phyloP scores from a whole-genome alignment of 2,888 invertebrate species.

The Clivina fossor region DNA sequence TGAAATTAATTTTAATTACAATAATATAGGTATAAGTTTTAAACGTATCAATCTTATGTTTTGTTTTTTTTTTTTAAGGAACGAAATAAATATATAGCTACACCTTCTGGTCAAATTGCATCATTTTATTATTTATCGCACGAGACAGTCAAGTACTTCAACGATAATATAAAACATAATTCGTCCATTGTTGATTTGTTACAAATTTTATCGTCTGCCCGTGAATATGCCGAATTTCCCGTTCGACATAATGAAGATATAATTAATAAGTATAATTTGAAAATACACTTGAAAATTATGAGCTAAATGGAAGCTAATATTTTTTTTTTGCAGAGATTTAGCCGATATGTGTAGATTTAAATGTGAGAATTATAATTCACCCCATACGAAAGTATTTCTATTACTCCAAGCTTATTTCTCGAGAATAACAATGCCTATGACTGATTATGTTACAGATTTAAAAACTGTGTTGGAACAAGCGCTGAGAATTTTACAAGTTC shows the following conservation, averaged over 20 bases:
- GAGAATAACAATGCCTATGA: slow-evolving; percentile 78
- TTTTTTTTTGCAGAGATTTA: slow-evolving; percentile 68
- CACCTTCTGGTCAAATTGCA: slow-evolving; percentile 89
- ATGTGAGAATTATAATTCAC: slow-evolving; percentile 83
- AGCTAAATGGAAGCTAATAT: slow-evolving; percentile 27
- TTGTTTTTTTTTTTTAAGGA: slow-evolving; percentile 55
- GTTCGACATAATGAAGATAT: slow-evolving; percentile 97
- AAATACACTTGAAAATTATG: too few species aligned
- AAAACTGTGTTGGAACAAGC: slow-evolving; percentile 97
- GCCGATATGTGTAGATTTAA: slow-evolving; percentile 73
- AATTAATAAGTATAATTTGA: slow-evolving; percentile 85
- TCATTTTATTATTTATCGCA: slow-evolving; percentile 97
- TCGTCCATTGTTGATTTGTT: slow-evolving; percentile 73
- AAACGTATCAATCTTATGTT: too few species aligned
- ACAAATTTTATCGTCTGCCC: slow-evolving; percentile 75
- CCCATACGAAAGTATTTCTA: slow-evolving; percentile 92
- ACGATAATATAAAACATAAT: slow-evolving; percentile 64
- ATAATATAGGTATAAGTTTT: too few species aligned
- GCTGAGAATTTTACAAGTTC: slow-evolving; percentile 87
- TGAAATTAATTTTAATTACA: too few species aligned
- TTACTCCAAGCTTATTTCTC: slow-evolving; percentile 93
- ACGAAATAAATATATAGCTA: slow-evolving; percentile 62
- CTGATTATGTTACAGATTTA: slow-evolving; percentile 94
- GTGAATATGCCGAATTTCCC: slow-evolving; percentile 91
- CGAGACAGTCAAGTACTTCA: slow-evolving; percentile 85